Evolutionary conservation across 2,888 invertebrate genomes (phyloP).

Genomic region (Trimorus sp.): DNA sequence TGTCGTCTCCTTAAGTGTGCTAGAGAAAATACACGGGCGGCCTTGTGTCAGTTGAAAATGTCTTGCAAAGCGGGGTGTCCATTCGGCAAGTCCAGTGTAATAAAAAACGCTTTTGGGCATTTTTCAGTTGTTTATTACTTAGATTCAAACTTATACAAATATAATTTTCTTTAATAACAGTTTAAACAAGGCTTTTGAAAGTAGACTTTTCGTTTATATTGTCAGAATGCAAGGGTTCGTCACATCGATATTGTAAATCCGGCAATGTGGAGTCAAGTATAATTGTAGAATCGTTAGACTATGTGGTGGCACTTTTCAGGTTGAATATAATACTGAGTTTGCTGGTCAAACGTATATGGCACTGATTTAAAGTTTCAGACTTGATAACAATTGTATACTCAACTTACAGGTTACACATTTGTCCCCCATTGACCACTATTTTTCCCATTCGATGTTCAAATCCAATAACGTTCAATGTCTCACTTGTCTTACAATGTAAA

Average conservation of each 20-base stretch:
- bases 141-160: slow-evolving; percentile 57
- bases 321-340: slow-evolving; percentile 26
- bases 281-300: slow-evolving; percentile 20
- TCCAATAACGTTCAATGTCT: too few species aligned
- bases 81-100: slow-evolving; percentile 34
- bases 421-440: too few species aligned
- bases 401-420: slow-evolving; percentile 4
- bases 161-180: slow-evolving; percentile 46
- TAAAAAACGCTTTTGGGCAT: slow-evolving; percentile 46
- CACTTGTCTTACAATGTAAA: too few species aligned
- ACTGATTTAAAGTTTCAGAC: slow-evolving; percentile 14
- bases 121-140: slow-evolving; percentile 56
- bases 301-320: slow-evolving; percentile 20
- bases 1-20: too few species aligned
- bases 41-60: slow-evolving; percentile 44
- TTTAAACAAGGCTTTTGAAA: slow-evolving; percentile 43
- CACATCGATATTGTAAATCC: slow-evolving; percentile 31
- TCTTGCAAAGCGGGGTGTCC: slow-evolving; percentile 45
- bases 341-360: slow-evolving; percentile 13
- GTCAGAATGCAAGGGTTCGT: slow-evolving; percentile 31
- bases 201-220: slow-evolving; percentile 34
- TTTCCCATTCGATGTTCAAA: too few species aligned
- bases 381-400: slow-evolving; percentile 25
- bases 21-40: slow-evolving; percentile 10
- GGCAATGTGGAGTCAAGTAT: slow-evolving; percentile 30